A percentile compares a stretch with the other conserved stretches of the same genome.
Evolutionary conservation across 1,140 invertebrate genomes (phyloP).

Genomic region (Oedothorax gibbosus): DNA sequence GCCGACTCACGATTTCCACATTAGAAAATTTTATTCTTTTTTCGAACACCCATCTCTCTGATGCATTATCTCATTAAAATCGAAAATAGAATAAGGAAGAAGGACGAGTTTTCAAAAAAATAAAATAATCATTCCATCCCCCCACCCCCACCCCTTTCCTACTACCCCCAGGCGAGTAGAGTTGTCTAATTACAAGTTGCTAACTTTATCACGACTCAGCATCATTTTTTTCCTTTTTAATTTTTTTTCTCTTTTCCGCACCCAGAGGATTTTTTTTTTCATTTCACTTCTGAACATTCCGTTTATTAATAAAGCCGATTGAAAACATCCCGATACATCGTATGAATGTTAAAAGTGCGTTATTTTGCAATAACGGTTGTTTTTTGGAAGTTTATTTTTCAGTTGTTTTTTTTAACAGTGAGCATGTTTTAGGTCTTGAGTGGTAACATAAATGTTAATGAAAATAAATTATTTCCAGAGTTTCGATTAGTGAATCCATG

Average conservation of each 20-base stretch:
- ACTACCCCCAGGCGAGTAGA: conserved; percentile 17
- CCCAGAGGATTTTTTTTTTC: conserved; percentile 3
- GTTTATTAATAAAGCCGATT: conserved; percentile 48
- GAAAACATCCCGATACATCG: conserved; percentile 47
- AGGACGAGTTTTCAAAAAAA: conserved; percentile 19
- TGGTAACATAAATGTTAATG: too few species aligned
- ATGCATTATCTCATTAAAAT: conserved; percentile 60
- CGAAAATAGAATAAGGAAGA: conserved; percentile 23
- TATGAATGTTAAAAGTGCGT: not conserved
- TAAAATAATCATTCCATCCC: not conserved
- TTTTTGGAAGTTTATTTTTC: too few species aligned
- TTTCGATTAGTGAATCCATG: too few species aligned
- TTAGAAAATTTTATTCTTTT: conserved; percentile 36
- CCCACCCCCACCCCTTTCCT: not conserved
- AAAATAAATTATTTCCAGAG: too few species aligned
- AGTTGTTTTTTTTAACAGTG: too few species aligned
- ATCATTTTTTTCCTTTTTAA: conserved; percentile 17
- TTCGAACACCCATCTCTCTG: conserved; percentile 22
- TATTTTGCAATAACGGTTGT: too few species aligned
- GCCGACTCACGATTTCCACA: conserved; percentile 50
- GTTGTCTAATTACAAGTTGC: conserved; percentile 53
- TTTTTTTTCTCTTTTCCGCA: not conserved
- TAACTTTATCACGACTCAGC: conserved; percentile 50
- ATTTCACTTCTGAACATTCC: not conserved
- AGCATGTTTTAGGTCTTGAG: too few species aligned